Conservation (phyloP, 2,113 vertebrate genomes). For the Odontophorus gujanensis region DNA sequence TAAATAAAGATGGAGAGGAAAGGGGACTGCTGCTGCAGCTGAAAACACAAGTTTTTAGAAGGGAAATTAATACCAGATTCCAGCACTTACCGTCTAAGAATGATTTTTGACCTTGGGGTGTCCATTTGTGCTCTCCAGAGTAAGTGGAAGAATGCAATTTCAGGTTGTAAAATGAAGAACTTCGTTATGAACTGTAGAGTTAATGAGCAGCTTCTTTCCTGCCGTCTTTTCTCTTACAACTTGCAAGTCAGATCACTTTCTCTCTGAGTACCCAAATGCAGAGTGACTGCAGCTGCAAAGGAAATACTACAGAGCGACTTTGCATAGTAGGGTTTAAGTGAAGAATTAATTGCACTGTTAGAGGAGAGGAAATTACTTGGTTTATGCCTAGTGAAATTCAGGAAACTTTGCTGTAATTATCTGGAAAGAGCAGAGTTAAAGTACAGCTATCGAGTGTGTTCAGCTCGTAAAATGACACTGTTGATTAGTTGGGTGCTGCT, state of each 20-base stretch:
- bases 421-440: background rate
- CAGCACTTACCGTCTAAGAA: background rate
- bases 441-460: background rate
- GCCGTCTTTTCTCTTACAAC: background rate
- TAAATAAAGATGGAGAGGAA: background rate
- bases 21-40: background rate
- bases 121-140: background rate
- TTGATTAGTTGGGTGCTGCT: background rate
- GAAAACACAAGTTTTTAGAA: background rate
- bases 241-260: background rate
- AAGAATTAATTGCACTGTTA: constrained; percentile 4
- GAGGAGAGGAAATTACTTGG: background rate
- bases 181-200: background rate
- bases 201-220: background rate
- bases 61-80: background rate
- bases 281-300: background rate
- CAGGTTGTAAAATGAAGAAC: background rate
- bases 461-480: background rate
- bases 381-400: background rate
- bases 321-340: background rate
- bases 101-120: background rate
- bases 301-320: background rate
- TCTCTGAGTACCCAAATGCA: background rate
- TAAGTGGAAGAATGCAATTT: background rate
- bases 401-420: background rate